These are phyloP conservation scores for Orchesella cincta DNA, from an alignment of 1,140 invertebrate species.

Conservation along the genomic window DNA sequence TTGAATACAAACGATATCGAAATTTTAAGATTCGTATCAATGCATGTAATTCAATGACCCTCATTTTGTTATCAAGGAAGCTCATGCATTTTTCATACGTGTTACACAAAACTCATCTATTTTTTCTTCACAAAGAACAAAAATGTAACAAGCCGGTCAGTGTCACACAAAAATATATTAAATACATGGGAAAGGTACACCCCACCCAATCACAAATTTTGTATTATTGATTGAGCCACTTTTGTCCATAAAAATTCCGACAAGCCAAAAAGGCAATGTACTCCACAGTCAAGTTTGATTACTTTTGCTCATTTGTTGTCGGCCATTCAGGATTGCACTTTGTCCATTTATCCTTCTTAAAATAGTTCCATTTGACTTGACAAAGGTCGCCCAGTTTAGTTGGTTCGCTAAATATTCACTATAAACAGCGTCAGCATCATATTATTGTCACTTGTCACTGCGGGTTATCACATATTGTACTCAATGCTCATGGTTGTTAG, in stretches of 20 bases:
- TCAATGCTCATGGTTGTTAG: too few species aligned
- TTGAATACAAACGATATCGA: too few species aligned
- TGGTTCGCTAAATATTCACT: neutral
- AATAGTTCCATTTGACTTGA: neutral
- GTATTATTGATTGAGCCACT: neutral
- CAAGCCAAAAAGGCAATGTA: neutral
- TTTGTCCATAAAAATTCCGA: neutral
- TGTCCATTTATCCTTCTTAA: neutral
- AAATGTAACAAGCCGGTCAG: neutral
- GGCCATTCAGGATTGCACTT: neutral
- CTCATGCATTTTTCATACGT: neutral
- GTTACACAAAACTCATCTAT: neutral
- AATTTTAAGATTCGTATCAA: too few species aligned
- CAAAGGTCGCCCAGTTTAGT: neutral
- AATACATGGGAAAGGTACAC: neutral
- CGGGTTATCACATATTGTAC: neutral
- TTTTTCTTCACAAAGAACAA: neutral
- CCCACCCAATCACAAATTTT: neutral
- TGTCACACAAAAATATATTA: neutral
- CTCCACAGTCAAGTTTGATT: neutral
- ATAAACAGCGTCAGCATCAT: too few species aligned
- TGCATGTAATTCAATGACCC: constrained; percentile 9
- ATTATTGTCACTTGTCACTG: neutral
- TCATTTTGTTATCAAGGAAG: neutral
- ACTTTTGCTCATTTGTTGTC: neutral